phyloP scores from a whole-genome alignment of 2,797 vertebrate species.

The Urophycis tenuis region DNA sequence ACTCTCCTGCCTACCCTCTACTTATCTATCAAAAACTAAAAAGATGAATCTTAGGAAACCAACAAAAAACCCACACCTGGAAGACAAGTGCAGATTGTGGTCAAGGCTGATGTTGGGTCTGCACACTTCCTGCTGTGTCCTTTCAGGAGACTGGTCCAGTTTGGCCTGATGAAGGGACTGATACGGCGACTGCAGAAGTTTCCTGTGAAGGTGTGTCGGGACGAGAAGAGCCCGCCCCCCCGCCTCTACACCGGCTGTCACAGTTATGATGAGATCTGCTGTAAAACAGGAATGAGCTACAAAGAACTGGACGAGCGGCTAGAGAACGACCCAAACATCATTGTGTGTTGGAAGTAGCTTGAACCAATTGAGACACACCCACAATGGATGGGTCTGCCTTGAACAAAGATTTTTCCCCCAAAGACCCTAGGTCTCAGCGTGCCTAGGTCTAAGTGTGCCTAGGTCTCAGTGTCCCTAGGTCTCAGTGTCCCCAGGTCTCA shows the following conservation, averaged over 20 bases:
- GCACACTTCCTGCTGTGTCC: not conserved
- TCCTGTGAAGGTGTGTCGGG: slow-evolving; percentile 83
- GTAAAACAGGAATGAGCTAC: slow-evolving; percentile 98
- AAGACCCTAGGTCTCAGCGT: too few relatives aligned
- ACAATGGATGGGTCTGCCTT: slow-evolving; percentile 14
- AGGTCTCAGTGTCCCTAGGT: not conserved
- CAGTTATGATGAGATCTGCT: slow-evolving; percentile 98
- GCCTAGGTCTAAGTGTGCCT: not conserved
- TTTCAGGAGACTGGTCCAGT: slow-evolving; percentile 89
- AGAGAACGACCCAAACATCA: slow-evolving; percentile 96
- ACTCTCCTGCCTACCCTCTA: too few relatives aligned
- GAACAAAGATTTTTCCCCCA: slow-evolving; percentile 39
- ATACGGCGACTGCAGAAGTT: slow-evolving; percentile 95
- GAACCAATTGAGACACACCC: not conserved
- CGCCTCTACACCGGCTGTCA: slow-evolving; percentile 93
- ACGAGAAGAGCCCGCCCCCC: slow-evolving; percentile 83
- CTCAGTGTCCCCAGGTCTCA: too few relatives aligned
- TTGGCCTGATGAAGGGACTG: slow-evolving; percentile 91
- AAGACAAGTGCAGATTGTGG: too few relatives aligned
- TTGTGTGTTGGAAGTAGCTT: slow-evolving; percentile 94
- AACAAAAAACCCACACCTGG: too few relatives aligned
- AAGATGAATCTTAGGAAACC: too few relatives aligned
- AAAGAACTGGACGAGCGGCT: slow-evolving; percentile 92
- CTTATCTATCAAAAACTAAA: too few relatives aligned
- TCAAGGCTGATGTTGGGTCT: not conserved